phyloP scores from a whole-genome alignment of 2,113 vertebrate species.

The Gobio gobio region DNA sequence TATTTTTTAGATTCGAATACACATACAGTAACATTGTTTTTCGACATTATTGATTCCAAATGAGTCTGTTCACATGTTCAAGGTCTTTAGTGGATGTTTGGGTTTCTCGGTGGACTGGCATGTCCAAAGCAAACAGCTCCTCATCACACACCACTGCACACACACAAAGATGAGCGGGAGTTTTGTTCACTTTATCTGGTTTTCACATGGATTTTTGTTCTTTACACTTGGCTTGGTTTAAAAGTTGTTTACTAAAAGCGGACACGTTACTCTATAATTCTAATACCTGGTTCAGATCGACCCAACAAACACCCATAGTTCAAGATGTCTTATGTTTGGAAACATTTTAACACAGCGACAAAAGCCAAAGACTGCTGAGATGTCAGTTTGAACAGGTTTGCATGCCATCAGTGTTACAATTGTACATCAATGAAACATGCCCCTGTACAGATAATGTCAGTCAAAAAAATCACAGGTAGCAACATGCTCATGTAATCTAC shows the following conservation, averaged over 20 bases:
- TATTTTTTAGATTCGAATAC: not conserved
- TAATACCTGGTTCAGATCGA: not conserved
- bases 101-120: slow-evolving; percentile 27
- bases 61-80: not conserved
- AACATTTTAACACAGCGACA: not conserved
- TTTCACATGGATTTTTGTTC: not conserved
- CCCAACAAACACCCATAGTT: not conserved
- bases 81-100: slow-evolving; percentile 20
- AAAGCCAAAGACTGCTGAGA: not conserved
- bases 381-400: not conserved
- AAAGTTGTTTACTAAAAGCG: not conserved
- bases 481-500: not conserved
- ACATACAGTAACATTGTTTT: not conserved
- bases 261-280: not conserved
- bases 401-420: not conserved
- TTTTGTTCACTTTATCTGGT: not conserved
- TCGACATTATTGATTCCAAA: not conserved
- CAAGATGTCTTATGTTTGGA: not conserved
- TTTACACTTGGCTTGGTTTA: not conserved
- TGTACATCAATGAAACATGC: not conserved
- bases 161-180: slow-evolving; percentile 3
- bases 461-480: not conserved
- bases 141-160: slow-evolving; percentile 34
- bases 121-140: slow-evolving; percentile 12
- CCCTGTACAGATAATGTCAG: no score